Percentiles rank a stretch among this genome's conserved stretches.
phyloP scores from a whole-genome alignment of 2,797 vertebrate genomes.

The Rachycentron canadum region DNA sequence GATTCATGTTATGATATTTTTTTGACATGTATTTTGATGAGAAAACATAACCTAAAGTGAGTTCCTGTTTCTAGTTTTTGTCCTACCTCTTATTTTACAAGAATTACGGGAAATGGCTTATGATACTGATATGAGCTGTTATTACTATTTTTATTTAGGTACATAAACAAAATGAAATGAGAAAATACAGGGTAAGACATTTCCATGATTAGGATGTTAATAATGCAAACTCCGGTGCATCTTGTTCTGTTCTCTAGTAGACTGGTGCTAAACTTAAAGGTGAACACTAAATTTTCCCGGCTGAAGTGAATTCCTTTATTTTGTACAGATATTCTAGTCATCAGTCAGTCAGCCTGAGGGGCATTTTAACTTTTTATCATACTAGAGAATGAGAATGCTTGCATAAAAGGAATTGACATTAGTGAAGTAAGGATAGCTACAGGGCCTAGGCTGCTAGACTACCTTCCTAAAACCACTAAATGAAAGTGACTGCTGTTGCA shows the following conservation, averaged over 20 bases:
- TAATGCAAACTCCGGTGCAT: neutral
- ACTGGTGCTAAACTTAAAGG: neutral
- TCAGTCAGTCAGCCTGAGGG: neutral
- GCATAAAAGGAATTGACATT: neutral
- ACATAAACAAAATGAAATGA: neutral
- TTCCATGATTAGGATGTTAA: neutral
- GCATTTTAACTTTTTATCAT: neutral
- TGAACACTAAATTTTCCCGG: neutral
- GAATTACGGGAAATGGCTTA: slow-evolving; percentile 14
- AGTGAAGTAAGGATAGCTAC: neutral
- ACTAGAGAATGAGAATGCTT: neutral
- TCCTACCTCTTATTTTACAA: slow-evolving; percentile 13
- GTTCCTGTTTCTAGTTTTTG: slow-evolving; percentile 54
- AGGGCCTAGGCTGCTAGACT: neutral
- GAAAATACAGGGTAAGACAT: too few relatives aligned
- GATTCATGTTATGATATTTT: neutral
- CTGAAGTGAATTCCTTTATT: neutral
- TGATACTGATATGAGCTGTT: neutral
- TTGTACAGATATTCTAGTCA: neutral
- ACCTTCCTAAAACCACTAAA: slow-evolving; percentile 22
- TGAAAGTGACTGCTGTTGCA: neutral
- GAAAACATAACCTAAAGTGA: slow-evolving; percentile 1
- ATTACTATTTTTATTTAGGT: neutral
- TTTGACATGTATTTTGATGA: neutral
- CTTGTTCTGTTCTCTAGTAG: neutral